Percentiles rank a stretch among this genome's conserved stretches.
These are phyloP conservation scores for Herpetotheres cachinnans DNA, from an alignment of 2,113 vertebrate species.

Conservation along the genomic window DNA sequence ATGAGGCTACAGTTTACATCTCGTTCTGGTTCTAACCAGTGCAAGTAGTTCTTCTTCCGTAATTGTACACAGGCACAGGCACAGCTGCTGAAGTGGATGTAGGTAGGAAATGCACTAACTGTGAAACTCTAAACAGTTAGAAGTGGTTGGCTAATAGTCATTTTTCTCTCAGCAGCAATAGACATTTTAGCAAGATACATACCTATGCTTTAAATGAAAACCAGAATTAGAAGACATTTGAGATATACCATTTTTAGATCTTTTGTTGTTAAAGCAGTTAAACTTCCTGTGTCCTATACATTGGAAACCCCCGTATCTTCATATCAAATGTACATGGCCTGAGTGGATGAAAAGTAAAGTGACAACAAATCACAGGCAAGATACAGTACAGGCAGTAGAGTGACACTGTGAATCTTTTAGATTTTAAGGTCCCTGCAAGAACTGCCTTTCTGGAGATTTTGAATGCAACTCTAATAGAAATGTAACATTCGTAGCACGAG, in stretches of 20 bases:
- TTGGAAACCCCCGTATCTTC: background rate
- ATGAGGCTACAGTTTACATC: background rate
- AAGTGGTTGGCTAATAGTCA: background rate
- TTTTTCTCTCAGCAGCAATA: background rate
- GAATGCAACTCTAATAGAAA: background rate
- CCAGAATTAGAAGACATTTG: background rate
- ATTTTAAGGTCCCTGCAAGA: background rate
- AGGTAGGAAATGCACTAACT: background rate
- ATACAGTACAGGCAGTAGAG: background rate
- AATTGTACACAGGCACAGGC: background rate
- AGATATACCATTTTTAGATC: background rate
- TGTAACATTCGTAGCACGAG: accelerated
- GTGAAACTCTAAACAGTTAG: background rate
- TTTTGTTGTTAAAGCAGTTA: background rate
- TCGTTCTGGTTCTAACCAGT: background rate
- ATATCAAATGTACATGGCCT: background rate
- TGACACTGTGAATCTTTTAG: background rate
- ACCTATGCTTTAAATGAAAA: background rate
- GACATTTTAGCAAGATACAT: background rate
- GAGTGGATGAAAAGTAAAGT: background rate
- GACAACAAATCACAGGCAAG: background rate
- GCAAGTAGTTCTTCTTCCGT: background rate
- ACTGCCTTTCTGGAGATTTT: background rate
- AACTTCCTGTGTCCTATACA: background rate
- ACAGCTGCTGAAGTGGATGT: background rate